Evolutionary conservation across 2,113 vertebrate species (phyloP), one percentile per base, ranked within the genome.

Genomic region (mouse (Mus musculus)): DNA sequence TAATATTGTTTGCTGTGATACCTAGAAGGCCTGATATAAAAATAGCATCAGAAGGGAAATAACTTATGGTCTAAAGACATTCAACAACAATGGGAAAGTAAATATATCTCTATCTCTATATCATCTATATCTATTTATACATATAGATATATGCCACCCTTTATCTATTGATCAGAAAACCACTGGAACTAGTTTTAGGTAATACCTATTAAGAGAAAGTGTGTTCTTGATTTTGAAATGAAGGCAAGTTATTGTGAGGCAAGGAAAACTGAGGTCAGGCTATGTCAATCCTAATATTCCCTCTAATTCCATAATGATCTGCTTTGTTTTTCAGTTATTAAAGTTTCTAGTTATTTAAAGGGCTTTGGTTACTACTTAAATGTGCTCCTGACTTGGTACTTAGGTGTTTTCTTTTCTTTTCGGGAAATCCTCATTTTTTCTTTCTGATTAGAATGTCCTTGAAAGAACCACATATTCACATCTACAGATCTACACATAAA

Each of bases 1-100:
- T 96, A 73, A 92, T 97, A 96, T 97, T 95, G 88, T 93, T 94
- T 96, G 96, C 96, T 96, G 91, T 92, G 91, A 54, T 88, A 96
- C 96, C 95, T 93, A 90, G 80, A 92, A 30, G 71, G 95, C 89
- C 78, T 95, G 36, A 95, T 92, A 93, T 95, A 81, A 85, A 95
- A 80, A 94, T 88, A 97, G 86, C 93, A 96, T 95, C 61, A 97
- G 90, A 98, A 19, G 65, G 94, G 94, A 96, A 88, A 81, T 93
- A 84, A 56, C 90, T 94, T 97, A 71, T 24, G 91, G 88, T 97
- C 88, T 72, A 59, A 5, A 94, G 56, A 95, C 22, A 88, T 97
- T 97, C 96, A 93, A 88, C 17, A 73, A 80, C 80, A 52, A 95
- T 73, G 90, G 90, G 88, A 97, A 84, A 75, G 36, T 72, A 72